Evolutionary conservation across 2,888 invertebrate genomes (phyloP).

Genomic region (Drosophila maculinotata): DNA sequence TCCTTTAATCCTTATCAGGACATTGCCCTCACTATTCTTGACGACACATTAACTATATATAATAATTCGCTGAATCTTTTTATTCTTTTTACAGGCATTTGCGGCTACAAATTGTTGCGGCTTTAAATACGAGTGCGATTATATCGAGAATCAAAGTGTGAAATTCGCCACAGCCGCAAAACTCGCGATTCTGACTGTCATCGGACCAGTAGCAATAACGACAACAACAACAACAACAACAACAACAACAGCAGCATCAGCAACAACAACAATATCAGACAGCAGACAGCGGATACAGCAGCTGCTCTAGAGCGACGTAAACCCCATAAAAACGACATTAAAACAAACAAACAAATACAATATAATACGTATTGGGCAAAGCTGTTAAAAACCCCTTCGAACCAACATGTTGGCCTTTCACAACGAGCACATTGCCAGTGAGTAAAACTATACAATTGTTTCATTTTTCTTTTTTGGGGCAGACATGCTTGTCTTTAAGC

Average conservation of each 20-base stretch:
- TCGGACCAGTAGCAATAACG: conserved; percentile 28
- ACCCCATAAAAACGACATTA: conserved; percentile 65
- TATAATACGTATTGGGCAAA: conserved; percentile 51
- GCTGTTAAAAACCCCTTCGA: conserved; percentile 54
- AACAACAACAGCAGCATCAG: conserved; percentile 20
- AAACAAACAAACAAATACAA: conserved; percentile 53
- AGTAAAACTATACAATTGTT: conserved; percentile 65
- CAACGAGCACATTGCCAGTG: conserved; percentile 85
- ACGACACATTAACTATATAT: conserved; percentile 32
- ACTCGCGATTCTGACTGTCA: conserved; percentile 52
- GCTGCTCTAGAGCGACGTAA: conserved; percentile 56
- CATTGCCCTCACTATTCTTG: conserved; percentile 24
- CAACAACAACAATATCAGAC: background rate
- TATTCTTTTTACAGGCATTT: conserved; percentile 55
- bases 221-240: conserved; percentile 27
- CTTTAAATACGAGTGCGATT: conserved; percentile 57
- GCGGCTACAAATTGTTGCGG: conserved; percentile 51
- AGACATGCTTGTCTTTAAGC: conserved; percentile 28
- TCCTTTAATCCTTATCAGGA: conserved; percentile 9
- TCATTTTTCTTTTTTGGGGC: conserved; percentile 1
- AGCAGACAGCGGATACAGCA: conserved; percentile 45
- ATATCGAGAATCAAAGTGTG: conserved; percentile 59
- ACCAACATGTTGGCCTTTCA: conserved; percentile 85
- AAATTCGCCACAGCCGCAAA: conserved; percentile 51
- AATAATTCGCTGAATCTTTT: conserved; percentile 30